Evolutionary conservation across 2,113 vertebrate genomes (phyloP).

Genomic region (Onychostoma macrolepis): DNA sequence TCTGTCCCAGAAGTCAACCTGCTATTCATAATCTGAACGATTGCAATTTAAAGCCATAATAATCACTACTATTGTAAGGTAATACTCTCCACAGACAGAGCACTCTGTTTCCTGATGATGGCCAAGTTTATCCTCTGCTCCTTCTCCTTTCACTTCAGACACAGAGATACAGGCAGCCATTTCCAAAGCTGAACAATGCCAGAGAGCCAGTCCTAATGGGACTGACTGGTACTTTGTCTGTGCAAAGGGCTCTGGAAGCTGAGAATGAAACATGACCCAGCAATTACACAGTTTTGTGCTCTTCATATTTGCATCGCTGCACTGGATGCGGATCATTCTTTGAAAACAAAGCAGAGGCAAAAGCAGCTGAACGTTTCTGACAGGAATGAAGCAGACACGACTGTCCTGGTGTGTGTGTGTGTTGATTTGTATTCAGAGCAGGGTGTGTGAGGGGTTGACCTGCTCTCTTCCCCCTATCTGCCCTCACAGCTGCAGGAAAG

Average conservation of each 20-base stretch:
- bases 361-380: conserved; percentile 16
- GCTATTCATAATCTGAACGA: conserved; percentile 57
- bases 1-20: conserved; percentile 58
- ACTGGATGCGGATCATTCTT: conserved; percentile 8
- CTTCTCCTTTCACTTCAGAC: conserved; percentile 52
- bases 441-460: conserved; percentile 18
- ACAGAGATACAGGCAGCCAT: conserved; percentile 34
- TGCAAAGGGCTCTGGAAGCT: conserved; percentile 23
- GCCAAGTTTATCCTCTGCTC: conserved; percentile 34
- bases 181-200: conserved; percentile 31
- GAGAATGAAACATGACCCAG: conserved; percentile 42
- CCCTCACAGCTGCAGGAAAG: conserved; percentile 70
- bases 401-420: neutral
- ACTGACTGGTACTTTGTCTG: conserved; percentile 18
- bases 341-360: conserved; percentile 8
- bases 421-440: conserved; percentile 31
- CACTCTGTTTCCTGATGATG: conserved; percentile 50
- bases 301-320: conserved; percentile 19
- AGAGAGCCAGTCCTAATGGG: conserved; percentile 32
- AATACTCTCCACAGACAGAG: conserved; percentile 52
- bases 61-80: conserved; percentile 55
- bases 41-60: conserved; percentile 57
- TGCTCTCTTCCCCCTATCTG: conserved; percentile 44
- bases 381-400: conserved; percentile 16
- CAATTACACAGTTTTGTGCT: conserved; percentile 11